Base-by-base conservation (phyloP, 1,140 invertebrate genomes). In the Brachionus plicatilis region DNA sequence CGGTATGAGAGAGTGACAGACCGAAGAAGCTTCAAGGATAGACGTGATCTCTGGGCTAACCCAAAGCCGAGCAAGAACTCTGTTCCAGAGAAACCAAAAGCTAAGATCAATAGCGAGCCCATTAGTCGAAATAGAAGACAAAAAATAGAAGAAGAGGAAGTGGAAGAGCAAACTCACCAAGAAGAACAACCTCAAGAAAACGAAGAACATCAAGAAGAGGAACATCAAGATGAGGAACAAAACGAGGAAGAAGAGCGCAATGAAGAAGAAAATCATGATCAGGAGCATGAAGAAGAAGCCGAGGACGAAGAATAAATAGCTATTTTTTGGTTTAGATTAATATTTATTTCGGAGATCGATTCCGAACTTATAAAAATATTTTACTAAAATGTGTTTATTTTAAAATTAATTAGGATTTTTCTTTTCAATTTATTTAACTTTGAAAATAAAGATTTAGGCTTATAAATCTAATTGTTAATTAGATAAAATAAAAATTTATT, bases 1-100 rank as follows among this genome's bases (percentile, higher is more conserved):
- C 72, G 84, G 33, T 85, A 85, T 27, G 84, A 85, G 68, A 70
- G 84, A 78, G 84, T 85, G n/a, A 85, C 84, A 37, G 84, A 85
- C 20, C 27, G 84, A 43, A 50, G 84, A 70, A 85, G 50, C 24
- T 85, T 79, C 56, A 66, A 79, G n/a, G 84, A 85, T 29, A 70
- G 84, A 76, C 72, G 84, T 37, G 75, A 66, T 8, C 2, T 79
- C 1, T 85, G 50, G 50, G 56, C 41, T 33, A 20, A 5, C 11
- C 43, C 24, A 50, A 85, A 79, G 56, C 6, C 41, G 37, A 2
- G 17, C 1, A 56, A 66, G 17, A 17, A 41, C 7, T 50, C 17
- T 47, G 37, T 68, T n/a, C n/a, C 24, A 50, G 50, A 85, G 33
- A 78, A 78, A 14, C 84, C 84, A 70, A 85, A 78, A 78, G 84